A percentile compares a stretch with the other conserved stretches of the same genome.
These are phyloP conservation scores for Cryptotis parvus DNA, from an alignment of 2,113 vertebrate species.

Conservation along the genomic window DNA sequence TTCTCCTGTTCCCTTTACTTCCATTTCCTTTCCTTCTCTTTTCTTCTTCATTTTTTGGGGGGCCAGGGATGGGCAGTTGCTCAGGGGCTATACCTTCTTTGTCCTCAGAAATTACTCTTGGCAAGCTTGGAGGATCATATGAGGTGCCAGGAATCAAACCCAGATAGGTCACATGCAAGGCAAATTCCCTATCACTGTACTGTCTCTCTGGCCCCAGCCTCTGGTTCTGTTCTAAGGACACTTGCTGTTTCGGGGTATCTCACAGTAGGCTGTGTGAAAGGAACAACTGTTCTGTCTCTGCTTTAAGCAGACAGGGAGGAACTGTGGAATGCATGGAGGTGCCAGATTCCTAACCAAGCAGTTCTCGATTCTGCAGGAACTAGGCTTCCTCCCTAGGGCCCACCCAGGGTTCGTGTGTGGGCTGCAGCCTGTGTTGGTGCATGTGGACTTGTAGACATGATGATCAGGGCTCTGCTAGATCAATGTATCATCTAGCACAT, in stretches of 20 bases:
- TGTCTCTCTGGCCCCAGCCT: background rate
- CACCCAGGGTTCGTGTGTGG: background rate
- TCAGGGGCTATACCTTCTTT: background rate
- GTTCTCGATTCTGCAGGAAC: background rate
- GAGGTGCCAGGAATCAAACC: too few relatives aligned
- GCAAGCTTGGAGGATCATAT: too few relatives aligned
- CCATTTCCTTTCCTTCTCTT: too few relatives aligned
- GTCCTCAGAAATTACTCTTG: too few relatives aligned
- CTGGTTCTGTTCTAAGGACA: background rate
- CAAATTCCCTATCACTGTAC: too few relatives aligned
- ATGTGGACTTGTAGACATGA: background rate
- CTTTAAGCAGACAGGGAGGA: background rate
- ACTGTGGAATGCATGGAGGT: background rate
- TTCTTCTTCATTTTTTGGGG: too few relatives aligned
- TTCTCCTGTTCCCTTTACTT: too few relatives aligned
- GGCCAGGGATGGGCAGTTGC: too few relatives aligned
- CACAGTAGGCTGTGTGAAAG: background rate
- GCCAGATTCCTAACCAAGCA: background rate
- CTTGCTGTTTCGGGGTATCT: background rate
- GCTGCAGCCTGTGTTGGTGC: background rate
- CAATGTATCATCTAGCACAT: rapidly evolving
- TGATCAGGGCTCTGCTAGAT: background rate
- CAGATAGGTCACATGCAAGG: too few relatives aligned
- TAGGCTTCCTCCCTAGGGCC: background rate
- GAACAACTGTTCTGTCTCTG: background rate